Percentiles rank a stretch among this genome's conserved stretches.
phyloP scores from a whole-genome alignment of 2,797 vertebrate genomes.

The Coregonus sp. region DNA sequence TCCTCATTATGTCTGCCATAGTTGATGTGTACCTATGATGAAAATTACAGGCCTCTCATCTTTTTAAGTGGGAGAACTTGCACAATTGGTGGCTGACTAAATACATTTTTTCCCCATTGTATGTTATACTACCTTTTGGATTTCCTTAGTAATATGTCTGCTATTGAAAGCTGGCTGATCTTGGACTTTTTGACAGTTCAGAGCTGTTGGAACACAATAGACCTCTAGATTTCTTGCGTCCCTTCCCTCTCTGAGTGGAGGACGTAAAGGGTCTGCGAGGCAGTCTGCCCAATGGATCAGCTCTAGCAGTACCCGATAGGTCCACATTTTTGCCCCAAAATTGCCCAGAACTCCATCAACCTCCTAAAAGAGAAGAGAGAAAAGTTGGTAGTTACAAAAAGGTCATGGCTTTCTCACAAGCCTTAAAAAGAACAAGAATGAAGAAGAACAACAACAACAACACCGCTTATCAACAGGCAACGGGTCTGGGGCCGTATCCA shows the following conservation, averaged over 20 bases:
- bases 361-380: conserved; percentile 58
- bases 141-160: conserved; percentile 33
- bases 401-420: neutral
- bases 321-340: conserved; percentile 75
- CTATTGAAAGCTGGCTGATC: conserved; percentile 49
- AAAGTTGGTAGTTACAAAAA: neutral
- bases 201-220: neutral
- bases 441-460: neutral
- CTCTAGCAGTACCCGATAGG: conserved; percentile 74
- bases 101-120: too few species aligned
- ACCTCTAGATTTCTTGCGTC: conserved; percentile 45
- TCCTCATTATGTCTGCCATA: too few species aligned
- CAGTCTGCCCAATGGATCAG: conserved; percentile 77
- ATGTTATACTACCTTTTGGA: conserved; percentile 12
- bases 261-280: conserved; percentile 65
- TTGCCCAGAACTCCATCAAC: conserved; percentile 64
- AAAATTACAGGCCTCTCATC: too few species aligned
- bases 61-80: too few species aligned
- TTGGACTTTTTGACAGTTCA: conserved; percentile 45
- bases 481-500: too few species aligned
- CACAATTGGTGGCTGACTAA: too few species aligned
- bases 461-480: too few species aligned
- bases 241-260: conserved; percentile 61
- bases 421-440: too few species aligned
- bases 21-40: too few species aligned